Evolutionary conservation across 2,888 invertebrate species (phyloP), one percentile per base, ranked within the genome.

Genomic region (Seira ritae): DNA sequence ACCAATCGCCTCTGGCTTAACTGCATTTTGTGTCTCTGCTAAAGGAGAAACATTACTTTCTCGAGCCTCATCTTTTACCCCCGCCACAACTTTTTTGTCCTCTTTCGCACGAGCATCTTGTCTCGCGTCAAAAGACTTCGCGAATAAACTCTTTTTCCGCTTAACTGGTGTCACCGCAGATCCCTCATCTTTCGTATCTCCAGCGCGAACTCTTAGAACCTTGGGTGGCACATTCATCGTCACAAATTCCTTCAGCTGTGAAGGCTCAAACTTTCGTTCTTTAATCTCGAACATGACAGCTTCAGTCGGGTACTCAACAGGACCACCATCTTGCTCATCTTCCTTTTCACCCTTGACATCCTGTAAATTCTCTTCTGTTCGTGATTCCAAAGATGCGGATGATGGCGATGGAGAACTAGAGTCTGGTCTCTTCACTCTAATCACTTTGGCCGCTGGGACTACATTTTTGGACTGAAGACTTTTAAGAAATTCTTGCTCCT

Each of bases 401-500:
- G 19, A 15, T 65, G 65, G 22, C 3, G 60, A 10, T 12, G 17
- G 3, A 6, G 10, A 2, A 22, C 15, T 15, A 20, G 22, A 4
- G 2, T 22, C 12, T 15, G 19, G 6, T 37, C 23, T 55, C 24
- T 55, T 67, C 0, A 69, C 23, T 22, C 31, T 67, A 0, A 69
- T 23, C 6, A 80, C 69, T 65, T 68, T 80, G 0, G 80, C 80
- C 15, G 80, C 80, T 15, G 80, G 80, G 0, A 24, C 31, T 3
- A 70, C 65, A 10, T 69, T 74, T 31, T 23, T 1, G 4, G 23
- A 23, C 20, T 78, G 37, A 0, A 80, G 3, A 87, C 93, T 93
- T 83, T 92, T 92, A 10, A 94, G 90, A 90, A 94, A 96, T 86
- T 94, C 94, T 88, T 94, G 93, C 90, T 96, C 95, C 93, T 95